Base-by-base conservation (phyloP, 2,888 invertebrate genomes). In the Cheilosia impressa region DNA sequence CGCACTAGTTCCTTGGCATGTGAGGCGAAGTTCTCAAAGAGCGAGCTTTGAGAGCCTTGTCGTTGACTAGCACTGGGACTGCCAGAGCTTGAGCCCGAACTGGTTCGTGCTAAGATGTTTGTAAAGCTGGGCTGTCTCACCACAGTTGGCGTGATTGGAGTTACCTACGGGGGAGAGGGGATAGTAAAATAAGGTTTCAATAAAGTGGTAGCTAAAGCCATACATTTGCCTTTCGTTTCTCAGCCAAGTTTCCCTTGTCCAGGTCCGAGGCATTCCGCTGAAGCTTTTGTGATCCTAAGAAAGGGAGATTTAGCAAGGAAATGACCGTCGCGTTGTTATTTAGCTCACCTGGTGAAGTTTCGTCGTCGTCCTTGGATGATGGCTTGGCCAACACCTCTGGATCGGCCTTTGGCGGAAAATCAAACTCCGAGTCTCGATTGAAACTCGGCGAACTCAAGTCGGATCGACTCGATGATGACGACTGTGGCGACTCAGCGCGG, bases 1-100 rank as follows among this genome's bases (percentile, higher is more conserved):
- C 96, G 94, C 1, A 98, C 97, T 75, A 98, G 92, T 89, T 97
- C 98, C 91, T 97, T 97, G 13, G 98, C 98, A 90, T 97, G 97
- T 0, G 95, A 95, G 4, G 98, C 96, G 90, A 98, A 96, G 89
- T 97, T 97, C 91, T 98, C 98, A 88, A 98, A 94, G 2, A 98
- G 92, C 0, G 97, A 98, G 0, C 96, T 94, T 89, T 97, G 97
- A 0, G 97, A 97, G 2, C 96, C 95, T 91, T 97, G 97, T 2
- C 97, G 93, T 1, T 95, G 94, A 0, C 89, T 85, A 15, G 94
- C 93, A 0, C 91, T 90, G 65, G 92, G 91, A 73, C 91, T 90
- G 1, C 94, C 94, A 75, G 94, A 94, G 79, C 94, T 94, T 34
- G 95, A 94, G 76, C 95, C 94, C 89, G 95, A 95, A 2, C 94